phyloP scores from a whole-genome alignment of 2,888 invertebrate genomes.

The Alentia gelatinosa region DNA sequence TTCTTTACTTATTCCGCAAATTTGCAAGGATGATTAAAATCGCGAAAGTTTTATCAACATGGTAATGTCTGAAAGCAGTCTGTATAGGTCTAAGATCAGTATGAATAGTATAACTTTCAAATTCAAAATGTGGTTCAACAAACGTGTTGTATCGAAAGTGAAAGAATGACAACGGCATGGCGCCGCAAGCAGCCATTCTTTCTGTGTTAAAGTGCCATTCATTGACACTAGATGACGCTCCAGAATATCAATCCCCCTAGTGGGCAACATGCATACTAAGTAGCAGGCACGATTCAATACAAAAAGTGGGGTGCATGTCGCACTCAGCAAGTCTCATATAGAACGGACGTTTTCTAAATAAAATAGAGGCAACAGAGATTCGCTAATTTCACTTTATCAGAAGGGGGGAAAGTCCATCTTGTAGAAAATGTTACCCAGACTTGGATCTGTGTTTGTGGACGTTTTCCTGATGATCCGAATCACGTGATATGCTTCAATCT shows the following conservation, averaged over 20 bases:
- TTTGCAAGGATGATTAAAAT: neutral
- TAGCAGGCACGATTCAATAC: neutral
- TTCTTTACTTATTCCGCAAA: neutral
- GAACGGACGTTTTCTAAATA: neutral
- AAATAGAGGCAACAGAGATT: neutral
- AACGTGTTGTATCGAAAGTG: slow-evolving; percentile 29
- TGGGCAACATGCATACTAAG: neutral
- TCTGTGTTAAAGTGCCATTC: neutral
- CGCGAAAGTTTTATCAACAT: neutral
- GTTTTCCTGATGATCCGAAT: too few species aligned
- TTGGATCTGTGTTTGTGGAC: too few species aligned
- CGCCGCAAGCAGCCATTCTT: neutral
- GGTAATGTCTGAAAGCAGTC: neutral
- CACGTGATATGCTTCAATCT: too few species aligned
- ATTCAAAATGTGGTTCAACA: slow-evolving; percentile 26
- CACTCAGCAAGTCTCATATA: neutral
- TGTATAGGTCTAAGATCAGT: neutral
- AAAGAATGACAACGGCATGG: neutral
- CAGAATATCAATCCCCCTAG: neutral
- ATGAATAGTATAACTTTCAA: neutral
- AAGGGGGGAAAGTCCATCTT: too few species aligned
- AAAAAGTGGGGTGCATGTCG: neutral
- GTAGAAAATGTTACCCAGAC: too few species aligned
- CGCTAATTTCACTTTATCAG: too few species aligned
- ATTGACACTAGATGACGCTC: neutral